These are phyloP conservation scores for human DNA, from an alignment of 2,113 vertebrate species.

Conservation along the genomic window DNA sequence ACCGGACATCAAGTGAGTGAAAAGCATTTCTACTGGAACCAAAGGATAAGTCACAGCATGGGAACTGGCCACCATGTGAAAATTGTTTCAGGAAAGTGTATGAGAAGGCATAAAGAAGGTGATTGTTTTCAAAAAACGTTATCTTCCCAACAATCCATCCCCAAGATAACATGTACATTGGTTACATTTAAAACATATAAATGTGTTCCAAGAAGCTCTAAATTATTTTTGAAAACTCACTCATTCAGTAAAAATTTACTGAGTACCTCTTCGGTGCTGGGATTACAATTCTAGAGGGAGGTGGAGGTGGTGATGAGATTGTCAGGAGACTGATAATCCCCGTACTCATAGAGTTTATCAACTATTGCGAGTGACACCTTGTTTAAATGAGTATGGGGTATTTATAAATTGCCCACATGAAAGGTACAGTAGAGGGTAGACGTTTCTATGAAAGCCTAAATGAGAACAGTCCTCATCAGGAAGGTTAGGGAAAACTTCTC, in stretches of 20 bases:
- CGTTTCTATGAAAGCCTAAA: neutral
- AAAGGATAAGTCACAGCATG: neutral
- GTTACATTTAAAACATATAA: neutral
- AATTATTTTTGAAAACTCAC: neutral
- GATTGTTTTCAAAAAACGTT: neutral
- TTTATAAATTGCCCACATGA: neutral
- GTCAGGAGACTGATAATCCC: neutral
- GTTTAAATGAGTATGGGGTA: neutral
- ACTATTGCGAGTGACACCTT: neutral
- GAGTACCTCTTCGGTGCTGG: neutral
- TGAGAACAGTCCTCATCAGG: neutral
- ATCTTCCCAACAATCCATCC: neutral
- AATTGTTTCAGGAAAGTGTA: neutral
- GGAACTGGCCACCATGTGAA: neutral
- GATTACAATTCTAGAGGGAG: neutral
- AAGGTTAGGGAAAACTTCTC: neutral
- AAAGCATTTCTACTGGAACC: neutral
- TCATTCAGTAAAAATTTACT: neutral
- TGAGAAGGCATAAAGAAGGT: neutral
- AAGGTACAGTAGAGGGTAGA: neutral
- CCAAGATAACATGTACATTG: neutral
- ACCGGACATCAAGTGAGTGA: neutral
- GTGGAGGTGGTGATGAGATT: fast-evolving
- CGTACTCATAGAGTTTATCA: neutral
- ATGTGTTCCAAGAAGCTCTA: neutral